Base-by-base conservation (phyloP, 2,113 vertebrate species). In the Tursiops truncatus region DNA sequence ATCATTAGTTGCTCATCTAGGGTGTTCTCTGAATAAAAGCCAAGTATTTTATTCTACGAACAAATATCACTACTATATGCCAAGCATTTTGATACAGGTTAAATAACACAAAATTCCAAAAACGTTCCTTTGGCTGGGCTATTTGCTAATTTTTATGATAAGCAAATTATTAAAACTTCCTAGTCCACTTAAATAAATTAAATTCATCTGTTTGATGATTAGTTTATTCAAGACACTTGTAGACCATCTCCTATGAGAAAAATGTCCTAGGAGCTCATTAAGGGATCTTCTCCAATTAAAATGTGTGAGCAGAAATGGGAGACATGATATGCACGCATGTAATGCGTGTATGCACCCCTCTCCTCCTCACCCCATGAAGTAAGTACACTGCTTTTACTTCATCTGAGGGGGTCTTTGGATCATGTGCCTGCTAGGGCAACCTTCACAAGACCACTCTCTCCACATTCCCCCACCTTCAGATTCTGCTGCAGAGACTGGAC, bases 131-230 rank as follows among this genome's bases (percentile, higher is more conserved):
- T 83, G 58, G 53, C 67, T 77, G 1, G 74, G 26, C 15, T 89
- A n/a, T 83, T 92, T 91, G 13, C n/a, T 87, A 84, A 36, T 73
- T 79, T 95, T 85, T 71, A 83, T 65, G 21, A 33, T 77, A 94
- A 71, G 58, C 89, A 85, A 96, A 65, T 89, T 9, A 86, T 65
- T 56, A 73, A 76, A 88, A 62, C 62, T 14, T 82, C 44, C 38
- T 60, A 33, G 18, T 65, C 15, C 53, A 41, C 25, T 67, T 71
- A 88, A 93, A 28, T 92, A 89, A 53, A 89, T 74, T 56, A 68
- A 74, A 47, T 92, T 26, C 9, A 63, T 65, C 60, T 82, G 77
- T 62, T 80, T 91, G 74, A 91, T 77, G 58, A 77, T 62, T 47
- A 60, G 68, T 88, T 80, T 41, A 36, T 83, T 91, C 84, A 85